Evolutionary conservation across 2,113 vertebrate genomes (phyloP).

Genomic region (Caracal caracal): DNA sequence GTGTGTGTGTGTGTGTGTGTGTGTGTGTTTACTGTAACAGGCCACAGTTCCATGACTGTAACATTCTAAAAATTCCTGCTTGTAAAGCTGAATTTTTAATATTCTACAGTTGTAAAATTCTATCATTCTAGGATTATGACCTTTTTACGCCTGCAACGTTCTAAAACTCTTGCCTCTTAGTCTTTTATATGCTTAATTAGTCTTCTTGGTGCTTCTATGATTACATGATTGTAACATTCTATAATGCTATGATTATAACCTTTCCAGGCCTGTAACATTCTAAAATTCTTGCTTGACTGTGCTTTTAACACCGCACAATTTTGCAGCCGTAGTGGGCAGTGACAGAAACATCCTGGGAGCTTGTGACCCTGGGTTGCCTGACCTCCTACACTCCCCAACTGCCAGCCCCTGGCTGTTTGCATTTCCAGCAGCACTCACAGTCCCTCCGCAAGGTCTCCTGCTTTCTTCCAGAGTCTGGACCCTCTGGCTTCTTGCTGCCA

Average conservation of each 20-base stretch:
- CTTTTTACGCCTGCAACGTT: slow-evolving; percentile 20
- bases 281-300: neutral
- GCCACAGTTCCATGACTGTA: neutral
- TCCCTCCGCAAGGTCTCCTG: neutral
- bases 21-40: neutral
- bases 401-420: neutral
- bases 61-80: neutral
- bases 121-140: slow-evolving; percentile 55
- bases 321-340: accelerated
- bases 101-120: slow-evolving; percentile 25
- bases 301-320: neutral
- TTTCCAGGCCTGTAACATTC: slow-evolving; percentile 36
- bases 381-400: neutral
- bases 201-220: slow-evolving; percentile 26
- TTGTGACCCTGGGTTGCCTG: neutral
- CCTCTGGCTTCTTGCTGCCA: neutral
- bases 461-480: neutral
- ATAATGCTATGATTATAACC: slow-evolving; percentile 66
- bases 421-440: neutral
- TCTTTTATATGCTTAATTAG: neutral
- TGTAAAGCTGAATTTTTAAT: slow-evolving; percentile 36
- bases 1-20: neutral
- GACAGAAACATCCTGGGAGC: neutral
- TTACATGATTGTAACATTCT: slow-evolving; percentile 37
- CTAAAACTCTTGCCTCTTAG: neutral